Evolutionary conservation across 35 echinoderm and acorn worm species (phyloP).

Genomic region (Apostichopus californicus): DNA sequence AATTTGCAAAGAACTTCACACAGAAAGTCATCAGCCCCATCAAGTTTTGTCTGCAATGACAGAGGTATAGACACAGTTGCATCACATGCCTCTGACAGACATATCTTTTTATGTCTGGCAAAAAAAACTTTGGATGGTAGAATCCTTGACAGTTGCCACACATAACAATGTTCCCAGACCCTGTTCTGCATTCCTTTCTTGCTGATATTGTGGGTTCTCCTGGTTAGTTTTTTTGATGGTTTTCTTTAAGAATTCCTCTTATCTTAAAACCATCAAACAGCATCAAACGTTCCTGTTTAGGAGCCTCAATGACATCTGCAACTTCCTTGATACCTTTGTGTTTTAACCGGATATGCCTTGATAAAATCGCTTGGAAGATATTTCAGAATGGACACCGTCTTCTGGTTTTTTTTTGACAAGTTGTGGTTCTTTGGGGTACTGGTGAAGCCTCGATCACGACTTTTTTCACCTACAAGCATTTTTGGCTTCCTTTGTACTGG

Average conservation of each 20-base stretch:
- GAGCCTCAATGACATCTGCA: neutral
- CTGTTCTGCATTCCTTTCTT: constrained; percentile 19
- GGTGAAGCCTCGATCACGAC: neutral
- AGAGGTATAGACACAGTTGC: constrained; percentile 11
- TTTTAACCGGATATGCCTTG: constrained; percentile 16
- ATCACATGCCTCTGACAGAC: neutral
- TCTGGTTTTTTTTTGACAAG: neutral
- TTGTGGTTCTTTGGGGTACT: neutral
- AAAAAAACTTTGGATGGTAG: constrained; percentile 23
- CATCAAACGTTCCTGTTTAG: neutral
- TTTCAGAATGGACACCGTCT: constrained; percentile 25
- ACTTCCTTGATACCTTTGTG: constrained; percentile 26
- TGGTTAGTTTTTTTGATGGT: neutral
- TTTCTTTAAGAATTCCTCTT: constrained; percentile 18
- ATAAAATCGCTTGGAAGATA: constrained; percentile 2
- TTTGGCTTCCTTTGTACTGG: neutral
- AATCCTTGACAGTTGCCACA: constrained; percentile 48
- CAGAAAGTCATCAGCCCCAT: constrained; percentile 36
- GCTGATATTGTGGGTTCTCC: constrained; percentile 32
- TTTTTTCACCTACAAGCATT: neutral
- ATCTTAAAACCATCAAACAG: neutral
- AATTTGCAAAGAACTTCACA: constrained; percentile 48
- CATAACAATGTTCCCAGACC: constrained; percentile 33
- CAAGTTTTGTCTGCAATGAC: neutral
- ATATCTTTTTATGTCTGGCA: neutral